Percentiles rank a stretch among this genome's conserved stretches.
phyloP scores from a whole-genome alignment of 2,797 vertebrate genomes.

The Ctenopoma multispine region DNA sequence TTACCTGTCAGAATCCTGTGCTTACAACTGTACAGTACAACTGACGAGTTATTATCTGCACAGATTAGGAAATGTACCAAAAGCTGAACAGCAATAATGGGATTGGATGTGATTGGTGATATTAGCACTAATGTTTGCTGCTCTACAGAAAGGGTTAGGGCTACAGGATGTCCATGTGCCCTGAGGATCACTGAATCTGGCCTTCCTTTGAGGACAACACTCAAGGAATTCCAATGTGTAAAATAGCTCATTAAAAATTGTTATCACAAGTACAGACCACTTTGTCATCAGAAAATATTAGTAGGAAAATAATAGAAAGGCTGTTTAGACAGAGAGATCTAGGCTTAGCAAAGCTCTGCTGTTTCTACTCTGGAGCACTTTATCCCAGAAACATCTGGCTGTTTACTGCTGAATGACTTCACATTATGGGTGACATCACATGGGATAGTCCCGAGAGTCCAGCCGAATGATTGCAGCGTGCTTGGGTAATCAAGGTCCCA shows the following conservation, averaged over 20 bases:
- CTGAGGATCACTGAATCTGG: not conserved
- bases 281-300: not conserved
- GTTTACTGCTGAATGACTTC: constrained; percentile 54
- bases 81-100: not conserved
- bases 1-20: not conserved
- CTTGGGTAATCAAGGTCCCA: constrained; percentile 60
- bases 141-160: too few species aligned
- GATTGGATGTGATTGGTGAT: too few species aligned
- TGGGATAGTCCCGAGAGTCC: constrained; percentile 61
- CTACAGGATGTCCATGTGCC: not conserved
- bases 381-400: constrained; percentile 62
- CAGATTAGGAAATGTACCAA: constrained; percentile 8
- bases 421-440: constrained; percentile 68
- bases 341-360: not conserved
- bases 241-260: not conserved
- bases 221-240: not conserved
- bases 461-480: constrained; percentile 52
- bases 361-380: constrained; percentile 24
- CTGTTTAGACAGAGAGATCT: not conserved
- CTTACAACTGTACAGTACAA: not conserved
- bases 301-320: not conserved
- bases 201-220: not conserved
- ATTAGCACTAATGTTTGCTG: too few species aligned
- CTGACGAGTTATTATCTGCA: constrained; percentile 1
- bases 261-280: not conserved